Evolutionary conservation across 1,140 invertebrate species (phyloP).

Genomic region (Aphidius gifuensis): DNA sequence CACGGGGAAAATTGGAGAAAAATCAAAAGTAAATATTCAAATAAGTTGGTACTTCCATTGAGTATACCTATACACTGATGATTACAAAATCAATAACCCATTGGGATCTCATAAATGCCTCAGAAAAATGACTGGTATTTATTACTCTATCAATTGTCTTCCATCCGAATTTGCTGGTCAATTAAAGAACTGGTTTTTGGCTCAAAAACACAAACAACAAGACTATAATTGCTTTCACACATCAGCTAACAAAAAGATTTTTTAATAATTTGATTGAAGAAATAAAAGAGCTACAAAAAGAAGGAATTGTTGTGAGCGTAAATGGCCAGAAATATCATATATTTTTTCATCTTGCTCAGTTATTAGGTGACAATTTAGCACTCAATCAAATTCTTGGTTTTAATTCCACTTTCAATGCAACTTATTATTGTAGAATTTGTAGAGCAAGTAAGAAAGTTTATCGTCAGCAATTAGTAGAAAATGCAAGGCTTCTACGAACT

Average conservation of each 20-base stretch:
- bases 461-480: slow-evolving; percentile 19
- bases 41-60: neutral
- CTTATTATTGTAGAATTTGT: slow-evolving; percentile 32
- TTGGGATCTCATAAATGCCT: neutral
- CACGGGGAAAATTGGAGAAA: neutral
- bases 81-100: slow-evolving; percentile 1
- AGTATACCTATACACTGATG: slow-evolving; percentile 1
- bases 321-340: slow-evolving; percentile 17
- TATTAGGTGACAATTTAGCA: slow-evolving; percentile 34
- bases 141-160: slow-evolving; percentile 25
- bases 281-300: slow-evolving; percentile 19
- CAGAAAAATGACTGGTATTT: slow-evolving; percentile 14
- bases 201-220: slow-evolving; percentile 24
- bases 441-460: slow-evolving; percentile 24
- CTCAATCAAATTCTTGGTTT: slow-evolving; percentile 31
- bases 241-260: slow-evolving; percentile 17
- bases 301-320: slow-evolving; percentile 27
- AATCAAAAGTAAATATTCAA: neutral
- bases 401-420: slow-evolving; percentile 27
- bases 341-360: slow-evolving; percentile 30
- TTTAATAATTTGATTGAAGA: slow-evolving; percentile 27
- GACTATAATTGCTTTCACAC: slow-evolving; percentile 23
- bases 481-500: slow-evolving; percentile 18
- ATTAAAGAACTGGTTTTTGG: slow-evolving; percentile 30
- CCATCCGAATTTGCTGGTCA: slow-evolving; percentile 23